Conservation (phyloP, 2,797 vertebrate genomes). For the Heterohyrax brucei region DNA sequence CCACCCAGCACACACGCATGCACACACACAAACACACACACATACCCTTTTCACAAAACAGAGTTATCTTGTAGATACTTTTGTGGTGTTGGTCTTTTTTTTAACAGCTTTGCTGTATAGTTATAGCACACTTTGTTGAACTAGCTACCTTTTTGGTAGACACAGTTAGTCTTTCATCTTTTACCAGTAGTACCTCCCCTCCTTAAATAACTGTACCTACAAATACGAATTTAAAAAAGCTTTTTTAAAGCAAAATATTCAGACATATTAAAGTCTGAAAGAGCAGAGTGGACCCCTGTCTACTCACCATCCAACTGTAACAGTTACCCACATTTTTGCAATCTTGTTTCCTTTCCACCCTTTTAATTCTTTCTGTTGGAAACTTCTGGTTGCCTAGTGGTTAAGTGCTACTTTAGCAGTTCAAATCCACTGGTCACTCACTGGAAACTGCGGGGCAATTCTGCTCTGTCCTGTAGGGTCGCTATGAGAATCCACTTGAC, state of each 20-base stretch:
- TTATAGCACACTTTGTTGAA: not conserved
- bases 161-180: not conserved
- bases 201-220: not conserved
- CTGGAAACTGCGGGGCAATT: no score
- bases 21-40: no score
- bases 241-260: not conserved
- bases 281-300: fast-evolving
- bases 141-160: not conserved
- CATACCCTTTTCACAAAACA: not conserved
- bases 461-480: no score
- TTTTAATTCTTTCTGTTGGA: no score
- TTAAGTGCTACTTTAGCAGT: no score
- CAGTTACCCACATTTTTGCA: not conserved
- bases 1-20: no score
- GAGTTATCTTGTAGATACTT: not conserved
- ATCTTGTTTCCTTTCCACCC: not conserved
- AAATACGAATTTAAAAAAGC: not conserved
- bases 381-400: no score
- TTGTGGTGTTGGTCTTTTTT: not conserved
- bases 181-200: not conserved
- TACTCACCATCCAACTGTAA: no score
- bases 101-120: not conserved
- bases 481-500: no score
- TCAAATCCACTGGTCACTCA: no score
- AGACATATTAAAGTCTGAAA: no score